phyloP scores from a whole-genome alignment of 1,140 invertebrate species.

The Adoxophyes honmai region DNA sequence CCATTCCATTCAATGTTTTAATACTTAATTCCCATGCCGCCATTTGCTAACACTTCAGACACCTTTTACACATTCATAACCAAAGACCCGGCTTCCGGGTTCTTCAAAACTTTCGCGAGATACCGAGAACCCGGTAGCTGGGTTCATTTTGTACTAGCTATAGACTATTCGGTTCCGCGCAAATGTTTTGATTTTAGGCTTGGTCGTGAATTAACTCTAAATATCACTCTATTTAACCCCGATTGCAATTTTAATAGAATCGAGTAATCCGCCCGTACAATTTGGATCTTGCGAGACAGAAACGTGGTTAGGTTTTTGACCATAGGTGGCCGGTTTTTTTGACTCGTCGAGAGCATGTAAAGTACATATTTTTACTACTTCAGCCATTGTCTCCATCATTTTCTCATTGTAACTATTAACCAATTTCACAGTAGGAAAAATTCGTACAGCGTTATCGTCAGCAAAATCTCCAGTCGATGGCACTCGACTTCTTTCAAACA shows the following conservation, averaged over 20 bases:
- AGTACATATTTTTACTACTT: background rate
- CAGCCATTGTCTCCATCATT: background rate
- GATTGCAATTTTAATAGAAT: background rate
- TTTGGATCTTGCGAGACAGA: background rate
- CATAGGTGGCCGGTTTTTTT: background rate
- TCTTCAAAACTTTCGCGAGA: too few relatives aligned
- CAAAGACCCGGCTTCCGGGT: too few relatives aligned
- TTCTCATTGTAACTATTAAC: slow-evolving; percentile 16
- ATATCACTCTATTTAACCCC: background rate
- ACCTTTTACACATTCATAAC: too few relatives aligned
- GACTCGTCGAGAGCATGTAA: background rate
- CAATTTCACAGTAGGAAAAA: slow-evolving; percentile 14
- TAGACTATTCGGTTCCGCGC: too few relatives aligned
- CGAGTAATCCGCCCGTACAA: background rate
- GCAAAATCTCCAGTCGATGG: slow-evolving; percentile 7
- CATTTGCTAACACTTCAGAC: background rate
- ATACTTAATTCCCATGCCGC: background rate
- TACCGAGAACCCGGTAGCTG: too few relatives aligned
- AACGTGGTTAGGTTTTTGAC: background rate
- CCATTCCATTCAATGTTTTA: background rate
- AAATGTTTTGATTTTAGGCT: too few relatives aligned
- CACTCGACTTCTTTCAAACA: slow-evolving; percentile 10
- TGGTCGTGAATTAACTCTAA: background rate
- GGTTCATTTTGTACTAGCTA: too few relatives aligned
- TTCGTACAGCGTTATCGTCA: slow-evolving; percentile 2